Conservation (phyloP, 2,797 vertebrate species). For the Oophaga sylvatica region DNA sequence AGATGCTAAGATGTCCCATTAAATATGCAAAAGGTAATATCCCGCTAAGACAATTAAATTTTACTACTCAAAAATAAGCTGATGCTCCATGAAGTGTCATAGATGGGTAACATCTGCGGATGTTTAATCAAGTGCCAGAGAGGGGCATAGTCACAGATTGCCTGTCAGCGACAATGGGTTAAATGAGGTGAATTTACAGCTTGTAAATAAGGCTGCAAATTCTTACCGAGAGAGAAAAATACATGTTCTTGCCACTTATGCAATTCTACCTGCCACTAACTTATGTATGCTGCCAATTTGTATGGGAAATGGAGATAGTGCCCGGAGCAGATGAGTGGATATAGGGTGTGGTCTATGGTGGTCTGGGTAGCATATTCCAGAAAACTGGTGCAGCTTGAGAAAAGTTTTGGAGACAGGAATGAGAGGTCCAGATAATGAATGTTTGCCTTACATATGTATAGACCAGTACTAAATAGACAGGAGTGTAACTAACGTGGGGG, state of each 20-base stretch:
- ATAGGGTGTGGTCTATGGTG: no score
- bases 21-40: conserved; percentile 27
- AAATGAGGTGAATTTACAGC: neutral
- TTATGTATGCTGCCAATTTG: no score
- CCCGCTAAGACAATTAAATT: conserved; percentile 15
- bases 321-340: no score
- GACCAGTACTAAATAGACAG: no score
- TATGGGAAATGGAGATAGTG: neutral
- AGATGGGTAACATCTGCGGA: neutral
- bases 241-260: neutral
- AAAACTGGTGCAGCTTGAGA: no score
- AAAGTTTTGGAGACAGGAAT: no score
- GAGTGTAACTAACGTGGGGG: no score
- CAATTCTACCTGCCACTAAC: neutral
- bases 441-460: no score
- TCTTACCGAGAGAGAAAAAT: neutral
- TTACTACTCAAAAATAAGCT: conserved; percentile 9
- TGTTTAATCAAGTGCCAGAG: conserved; percentile 5
- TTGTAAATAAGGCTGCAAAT: neutral
- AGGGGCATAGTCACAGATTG: neutral
- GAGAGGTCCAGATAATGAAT: no score
- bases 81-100: neutral
- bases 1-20: conserved; percentile 1
- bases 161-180: conserved; percentile 3
- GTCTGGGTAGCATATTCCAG: no score